Conservation (phyloP, 37 sponge, comb jelly and placozoan species). For the Ephydatia muelleri region DNA sequence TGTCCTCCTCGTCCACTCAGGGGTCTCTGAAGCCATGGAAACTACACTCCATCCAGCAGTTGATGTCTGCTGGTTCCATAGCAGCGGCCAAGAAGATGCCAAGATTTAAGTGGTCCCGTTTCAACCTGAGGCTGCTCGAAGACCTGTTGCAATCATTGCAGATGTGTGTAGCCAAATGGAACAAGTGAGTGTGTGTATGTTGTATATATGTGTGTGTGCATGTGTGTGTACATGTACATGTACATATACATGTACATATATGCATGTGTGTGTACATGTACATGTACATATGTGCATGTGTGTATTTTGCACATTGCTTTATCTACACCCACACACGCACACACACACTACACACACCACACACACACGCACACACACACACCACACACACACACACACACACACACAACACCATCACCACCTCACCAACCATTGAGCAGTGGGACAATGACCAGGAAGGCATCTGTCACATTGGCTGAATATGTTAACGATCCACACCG, state of each 20-base stretch:
- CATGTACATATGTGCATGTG: no score
- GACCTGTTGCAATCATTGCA: conserved; percentile 49
- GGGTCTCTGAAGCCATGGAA: background rate
- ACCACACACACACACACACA: no score
- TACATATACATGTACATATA: background rate
- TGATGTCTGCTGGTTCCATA: background rate
- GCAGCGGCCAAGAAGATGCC: conserved; percentile 28
- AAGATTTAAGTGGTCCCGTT: conserved; percentile 66
- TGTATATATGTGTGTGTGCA: background rate
- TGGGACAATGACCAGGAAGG: background rate
- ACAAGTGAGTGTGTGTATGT: conserved; percentile 29
- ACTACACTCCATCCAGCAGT: background rate
- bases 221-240: background rate
- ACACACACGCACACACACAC: no score
- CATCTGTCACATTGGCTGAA: background rate
- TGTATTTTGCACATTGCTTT: background rate
- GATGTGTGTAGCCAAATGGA: conserved; percentile 57
- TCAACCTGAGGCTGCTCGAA: conserved; percentile 55
- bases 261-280: background rate
- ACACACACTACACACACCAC: no score
- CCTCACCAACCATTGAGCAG: background rate
- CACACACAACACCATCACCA: no score
- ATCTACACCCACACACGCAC: no score
- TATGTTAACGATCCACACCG: background rate
- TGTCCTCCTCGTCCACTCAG: background rate